Evolutionary conservation across 2,113 vertebrate species (phyloP).

Genomic region (Oceanodroma tethys): DNA sequence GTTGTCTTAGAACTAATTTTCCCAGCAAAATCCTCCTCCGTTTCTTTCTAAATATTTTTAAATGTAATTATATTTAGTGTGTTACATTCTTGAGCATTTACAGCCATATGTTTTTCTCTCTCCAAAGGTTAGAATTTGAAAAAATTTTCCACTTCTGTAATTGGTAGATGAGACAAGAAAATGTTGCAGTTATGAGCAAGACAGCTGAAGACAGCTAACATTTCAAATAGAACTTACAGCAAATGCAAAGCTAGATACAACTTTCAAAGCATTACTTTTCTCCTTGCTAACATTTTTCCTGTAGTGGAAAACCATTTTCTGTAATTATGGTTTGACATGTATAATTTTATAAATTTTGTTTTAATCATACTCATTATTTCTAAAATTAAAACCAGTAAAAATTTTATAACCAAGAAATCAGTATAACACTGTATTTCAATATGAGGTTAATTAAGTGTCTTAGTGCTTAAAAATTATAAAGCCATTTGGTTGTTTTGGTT

Average conservation of each 20-base stretch:
- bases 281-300: not conserved
- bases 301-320: accelerated
- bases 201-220: not conserved
- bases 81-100: not conserved
- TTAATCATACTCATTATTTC: not conserved
- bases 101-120: not conserved
- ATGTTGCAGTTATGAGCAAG: not conserved
- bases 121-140: not conserved
- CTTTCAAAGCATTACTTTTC: not conserved
- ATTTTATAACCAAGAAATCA: not conserved
- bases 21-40: not conserved
- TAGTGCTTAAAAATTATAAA: not conserved
- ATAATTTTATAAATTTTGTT: not conserved
- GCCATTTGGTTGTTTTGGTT: not conserved
- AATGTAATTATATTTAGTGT: not conserved
- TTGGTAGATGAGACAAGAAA: not conserved
- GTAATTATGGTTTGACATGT: not conserved
- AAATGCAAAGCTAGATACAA: not conserved
- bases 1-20: not conserved
- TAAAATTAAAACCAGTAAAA: not conserved
- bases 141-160: not conserved
- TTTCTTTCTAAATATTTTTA: not conserved
- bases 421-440: not conserved
- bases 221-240: not conserved
- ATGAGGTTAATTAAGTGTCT: not conserved